A percentile compares a stretch with the other conserved stretches of the same genome.
Evolutionary conservation across 1,140 invertebrate genomes (phyloP).

Genomic region (Drosophila pruinosa): DNA sequence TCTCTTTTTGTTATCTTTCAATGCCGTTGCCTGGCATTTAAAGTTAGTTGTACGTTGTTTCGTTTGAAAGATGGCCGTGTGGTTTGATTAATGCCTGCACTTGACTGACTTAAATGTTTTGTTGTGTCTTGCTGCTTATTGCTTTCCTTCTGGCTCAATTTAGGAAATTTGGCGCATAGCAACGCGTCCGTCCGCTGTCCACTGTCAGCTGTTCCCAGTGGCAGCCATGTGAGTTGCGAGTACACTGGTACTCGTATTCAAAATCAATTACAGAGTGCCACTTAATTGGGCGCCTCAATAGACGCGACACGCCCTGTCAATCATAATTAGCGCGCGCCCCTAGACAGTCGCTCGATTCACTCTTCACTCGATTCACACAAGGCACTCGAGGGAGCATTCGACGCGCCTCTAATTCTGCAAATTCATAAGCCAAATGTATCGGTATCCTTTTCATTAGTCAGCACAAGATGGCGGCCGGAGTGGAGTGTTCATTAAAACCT

Average conservation of each 20-base stretch:
- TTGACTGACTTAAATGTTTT: constrained; percentile 64
- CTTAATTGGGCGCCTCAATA: constrained; percentile 79
- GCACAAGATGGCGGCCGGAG: constrained; percentile 51
- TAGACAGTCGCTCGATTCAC: constrained; percentile 36
- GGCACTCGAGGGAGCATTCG: constrained; percentile 36
- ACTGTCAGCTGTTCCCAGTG: neutral
- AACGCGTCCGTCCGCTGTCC: constrained; percentile 9
- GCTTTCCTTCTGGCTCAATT: constrained; percentile 27
- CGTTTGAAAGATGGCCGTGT: constrained; percentile 51
- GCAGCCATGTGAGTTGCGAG: constrained; percentile 1
- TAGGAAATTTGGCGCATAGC: constrained; percentile 43
- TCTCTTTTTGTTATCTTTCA: constrained; percentile 20
- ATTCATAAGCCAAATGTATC: constrained; percentile 75
- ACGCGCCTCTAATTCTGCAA: constrained; percentile 76
- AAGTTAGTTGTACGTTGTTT: constrained; percentile 19
- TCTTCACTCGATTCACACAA: constrained; percentile 2
- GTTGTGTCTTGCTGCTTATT: constrained; percentile 27
- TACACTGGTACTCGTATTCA: constrained; percentile 35
- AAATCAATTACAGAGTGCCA: constrained; percentile 75
- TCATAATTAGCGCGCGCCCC: constrained; percentile 70
- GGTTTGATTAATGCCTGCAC: constrained; percentile 71
- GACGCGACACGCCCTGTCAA: constrained; percentile 76
- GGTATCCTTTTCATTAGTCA: constrained; percentile 72
- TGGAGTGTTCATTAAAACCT: constrained; percentile 74
- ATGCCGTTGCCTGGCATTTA: constrained; percentile 55